Base-by-base conservation (phyloP, 2,797 vertebrate genomes). In the Falco cherrug region DNA sequence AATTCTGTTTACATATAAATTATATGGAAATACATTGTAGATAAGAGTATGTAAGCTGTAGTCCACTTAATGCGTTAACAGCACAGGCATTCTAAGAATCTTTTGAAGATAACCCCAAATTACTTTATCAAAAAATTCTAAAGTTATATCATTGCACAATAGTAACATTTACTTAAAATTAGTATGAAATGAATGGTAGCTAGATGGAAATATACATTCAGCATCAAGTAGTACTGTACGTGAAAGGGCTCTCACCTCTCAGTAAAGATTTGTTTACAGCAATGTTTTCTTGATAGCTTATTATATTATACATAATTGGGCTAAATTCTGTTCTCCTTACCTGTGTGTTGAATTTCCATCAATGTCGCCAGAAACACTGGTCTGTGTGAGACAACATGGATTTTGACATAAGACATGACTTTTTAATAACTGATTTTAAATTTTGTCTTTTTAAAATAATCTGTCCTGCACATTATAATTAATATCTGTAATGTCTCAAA, bases 161-260 rank as follows among this genome's bases (percentile, higher is more conserved):
- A 71, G 74, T 88, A 84, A 94, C 57, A 86, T 93, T 65, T 79
- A 92, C 65, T 68, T 90, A 64, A 92, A 87, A 64, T 78, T 76
- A 87, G 39, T 75, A 60, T 95, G 87, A 96, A 86, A 88, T 82
- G 48, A 95, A 85, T 81, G 63, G 96, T 92, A 96, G 91, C 81
- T 96, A 96, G 65, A 71, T 95, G 93, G 91, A 84, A 94, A 68
- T 83, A 91, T 9, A 83, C 90, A 90, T 94, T 95, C 61, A 96
- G 53, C 86, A 92, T 95, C 85, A 81, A 84, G 79, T 92, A 87
- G 84, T 84, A 97, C 86, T 97, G 81, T 97, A 96, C 64, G 59
- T 95, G 95, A 96, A 95, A 95, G 95, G 95, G 94, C 90, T 95
- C 68, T 96, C 97, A 97, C 85, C 94, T 98, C 97, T 97, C 94